Percentiles rank a stretch among this genome's conserved stretches.
Evolutionary conservation across 2,888 invertebrate species (phyloP).

Genomic region (Cosmia trapezina): DNA sequence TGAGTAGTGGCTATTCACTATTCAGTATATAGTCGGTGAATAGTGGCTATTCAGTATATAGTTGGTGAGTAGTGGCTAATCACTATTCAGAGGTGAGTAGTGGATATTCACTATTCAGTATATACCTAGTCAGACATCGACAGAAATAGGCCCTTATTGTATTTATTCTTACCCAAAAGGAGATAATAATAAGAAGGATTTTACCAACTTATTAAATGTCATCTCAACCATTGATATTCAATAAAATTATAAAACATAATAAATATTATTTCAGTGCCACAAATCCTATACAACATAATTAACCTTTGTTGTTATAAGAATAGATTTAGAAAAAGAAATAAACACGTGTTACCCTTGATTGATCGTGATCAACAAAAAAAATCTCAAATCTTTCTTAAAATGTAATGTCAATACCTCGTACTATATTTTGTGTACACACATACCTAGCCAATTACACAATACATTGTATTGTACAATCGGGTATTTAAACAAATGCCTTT

Average conservation of each 20-base stretch:
- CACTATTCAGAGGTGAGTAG: too few relatives aligned
- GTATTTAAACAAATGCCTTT: conserved; percentile 65
- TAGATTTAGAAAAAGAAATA: neutral
- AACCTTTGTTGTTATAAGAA: too few relatives aligned
- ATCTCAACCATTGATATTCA: neutral
- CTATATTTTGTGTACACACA: conserved; percentile 24
- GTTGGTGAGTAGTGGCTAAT: too few relatives aligned
- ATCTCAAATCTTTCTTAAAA: conserved; percentile 4
- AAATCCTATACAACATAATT: neutral
- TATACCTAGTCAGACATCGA: too few relatives aligned
- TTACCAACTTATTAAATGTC: neutral
- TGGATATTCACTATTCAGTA: too few relatives aligned
- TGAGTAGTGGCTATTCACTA: too few relatives aligned
- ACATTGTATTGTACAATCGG: conserved; percentile 37
- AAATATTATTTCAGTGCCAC: too few relatives aligned
- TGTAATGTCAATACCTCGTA: conserved; percentile 6
- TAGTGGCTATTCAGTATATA: too few relatives aligned
- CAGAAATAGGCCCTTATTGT: too few relatives aligned
- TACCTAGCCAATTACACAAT: conserved; percentile 26
- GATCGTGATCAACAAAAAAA: neutral
- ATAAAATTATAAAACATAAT: neutral
- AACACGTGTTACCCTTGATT: neutral
- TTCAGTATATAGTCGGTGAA: too few relatives aligned
- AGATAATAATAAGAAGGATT: neutral
- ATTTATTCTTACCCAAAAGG: neutral